Evolutionary conservation across 1,140 invertebrate species (phyloP).

Genomic region (Asobara japonica): DNA sequence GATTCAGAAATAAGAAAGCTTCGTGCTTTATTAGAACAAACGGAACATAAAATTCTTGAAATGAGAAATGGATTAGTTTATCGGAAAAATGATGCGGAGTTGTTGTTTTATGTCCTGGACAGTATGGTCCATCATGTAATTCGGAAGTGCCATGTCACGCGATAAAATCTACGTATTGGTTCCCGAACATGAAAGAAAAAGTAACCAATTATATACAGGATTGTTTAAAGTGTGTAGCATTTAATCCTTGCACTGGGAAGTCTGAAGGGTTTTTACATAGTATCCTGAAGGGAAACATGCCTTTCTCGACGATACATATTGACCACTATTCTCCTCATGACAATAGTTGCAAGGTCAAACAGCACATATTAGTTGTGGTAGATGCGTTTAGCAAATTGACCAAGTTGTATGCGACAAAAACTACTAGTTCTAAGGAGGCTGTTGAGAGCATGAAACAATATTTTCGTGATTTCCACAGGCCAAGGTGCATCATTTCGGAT

Average conservation of each 20-base stretch:
- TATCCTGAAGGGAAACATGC: conserved; percentile 38
- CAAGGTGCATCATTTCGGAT: conserved; percentile 44
- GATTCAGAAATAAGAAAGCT: conserved; percentile 33
- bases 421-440: conserved; percentile 27
- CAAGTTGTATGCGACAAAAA: conserved; percentile 36
- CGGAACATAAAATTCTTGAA: conserved; percentile 30
- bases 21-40: conserved; percentile 15
- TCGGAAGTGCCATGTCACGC: conserved; percentile 32
- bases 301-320: conserved; percentile 37
- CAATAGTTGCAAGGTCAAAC: conserved; percentile 40
- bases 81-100: conserved; percentile 30
- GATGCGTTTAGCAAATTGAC: conserved; percentile 43
- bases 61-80: conserved; percentile 41
- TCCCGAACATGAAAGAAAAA: conserved; percentile 21
- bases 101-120: conserved; percentile 43
- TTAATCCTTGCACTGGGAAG: conserved; percentile 13
- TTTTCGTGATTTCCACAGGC: conserved; percentile 39
- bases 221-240: conserved; percentile 43
- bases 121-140: conserved; percentile 40
- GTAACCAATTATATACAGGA: background rate
- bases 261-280: conserved; percentile 27
- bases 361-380: conserved; percentile 36
- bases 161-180: conserved; percentile 38
- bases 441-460: conserved; percentile 31
- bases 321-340: conserved; percentile 35